Evolutionary conservation across 1,140 invertebrate genomes (phyloP), one percentile per base, ranked within the genome.

Genomic region (Ostrea edulis): DNA sequence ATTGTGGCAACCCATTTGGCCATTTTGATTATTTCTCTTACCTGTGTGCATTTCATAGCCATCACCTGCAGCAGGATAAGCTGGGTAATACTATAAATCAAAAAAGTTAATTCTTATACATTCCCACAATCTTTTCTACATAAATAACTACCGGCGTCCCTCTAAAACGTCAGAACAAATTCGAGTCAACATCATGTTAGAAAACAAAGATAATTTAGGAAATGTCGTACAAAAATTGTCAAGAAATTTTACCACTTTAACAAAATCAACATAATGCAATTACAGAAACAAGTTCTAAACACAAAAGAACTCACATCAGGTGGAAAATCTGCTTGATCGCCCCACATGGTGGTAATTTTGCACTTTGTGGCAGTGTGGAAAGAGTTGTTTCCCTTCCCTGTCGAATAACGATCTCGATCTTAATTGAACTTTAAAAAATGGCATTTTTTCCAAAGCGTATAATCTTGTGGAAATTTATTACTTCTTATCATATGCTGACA

Each of bases 21-120:
- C 35, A 44, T 44, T 2, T 5, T 1, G 5, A 44, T 44, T 44
- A 44, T 44, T 44, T 44, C 5, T 44, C 35, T 44, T 84, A 89
- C 88, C 88, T 58, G 88, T 89, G 82, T 89, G 88, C 82, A 87
- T 83, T 20, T 89, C 88, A 82, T 89, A 87, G 25, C 62, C 55
- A n/a, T 86, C 58, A 44, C 51, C 65, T 35, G 77, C 20, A n/a
- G 86, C 82, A 53, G n/a, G 29, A 22, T 83, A 87, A 17, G 85
- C 81, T 68, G 86, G 88, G 22, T 89, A 77, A 53, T 87, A 89
- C 88, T 89, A 65, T 8, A 89, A 87, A 58, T 44, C 77, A 53
- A 84, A 77, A 29, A 35, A 8, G 4, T 35, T 1, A 77, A 17
- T 8, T 35, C 35, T 77, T 17, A 77, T 77, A 77, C 29, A 62